Conservation (phyloP, 2,888 invertebrate species). For the Tenthredo scrophulariae region DNA sequence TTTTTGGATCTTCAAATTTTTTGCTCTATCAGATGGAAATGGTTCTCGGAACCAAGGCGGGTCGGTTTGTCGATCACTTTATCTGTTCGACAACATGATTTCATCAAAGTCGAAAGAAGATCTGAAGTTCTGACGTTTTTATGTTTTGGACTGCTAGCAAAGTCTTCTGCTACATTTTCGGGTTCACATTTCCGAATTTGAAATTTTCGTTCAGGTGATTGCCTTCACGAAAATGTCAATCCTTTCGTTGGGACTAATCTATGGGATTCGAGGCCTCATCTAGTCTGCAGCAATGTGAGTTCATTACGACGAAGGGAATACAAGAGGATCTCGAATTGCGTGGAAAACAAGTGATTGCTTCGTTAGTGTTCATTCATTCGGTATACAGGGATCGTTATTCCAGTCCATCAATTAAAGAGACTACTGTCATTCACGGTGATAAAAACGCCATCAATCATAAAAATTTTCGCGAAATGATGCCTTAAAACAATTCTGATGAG, state of each 20-base stretch:
- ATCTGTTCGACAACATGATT: too few species aligned
- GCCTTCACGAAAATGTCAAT: background rate
- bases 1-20: background rate
- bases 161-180: background rate
- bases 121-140: background rate
- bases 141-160: background rate
- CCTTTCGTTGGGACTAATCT: background rate
- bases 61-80: too few species aligned
- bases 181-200: background rate
- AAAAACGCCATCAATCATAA: background rate
- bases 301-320: slow-evolving; percentile 9
- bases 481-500: background rate
- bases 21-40: background rate
- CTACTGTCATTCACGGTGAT: background rate
- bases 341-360: slow-evolving; percentile 49
- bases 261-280: background rate
- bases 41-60: too few species aligned
- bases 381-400: background rate
- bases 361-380: slow-evolving; percentile 48
- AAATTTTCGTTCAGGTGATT: background rate
- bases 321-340: slow-evolving; percentile 35
- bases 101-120: background rate
- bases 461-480: background rate
- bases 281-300: background rate
- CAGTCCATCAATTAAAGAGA: background rate